Conservation (phyloP, 2,113 vertebrate genomes). For the Varanus salvator region DNA sequence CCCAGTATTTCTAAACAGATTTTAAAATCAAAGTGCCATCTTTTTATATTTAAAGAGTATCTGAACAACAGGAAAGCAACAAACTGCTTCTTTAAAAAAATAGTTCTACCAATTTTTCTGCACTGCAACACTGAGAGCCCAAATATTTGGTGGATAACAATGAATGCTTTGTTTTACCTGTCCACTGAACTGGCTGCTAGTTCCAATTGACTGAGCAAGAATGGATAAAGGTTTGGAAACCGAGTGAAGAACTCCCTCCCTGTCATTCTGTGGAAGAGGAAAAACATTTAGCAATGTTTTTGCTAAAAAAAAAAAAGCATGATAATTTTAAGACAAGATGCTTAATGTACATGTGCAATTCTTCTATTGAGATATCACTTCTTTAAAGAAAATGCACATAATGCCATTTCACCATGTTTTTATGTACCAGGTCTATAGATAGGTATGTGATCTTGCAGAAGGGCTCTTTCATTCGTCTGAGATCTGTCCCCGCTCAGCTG, state of each 20-base stretch:
- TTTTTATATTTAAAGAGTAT: background rate
- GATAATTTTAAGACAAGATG: background rate
- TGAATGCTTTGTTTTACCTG: slow-evolving; percentile 79
- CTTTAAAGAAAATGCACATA: background rate
- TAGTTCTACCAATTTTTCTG: background rate
- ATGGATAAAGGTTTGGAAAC: slow-evolving; percentile 92
- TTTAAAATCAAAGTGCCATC: background rate
- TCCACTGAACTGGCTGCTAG: slow-evolving; percentile 83
- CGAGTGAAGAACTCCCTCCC: slow-evolving; percentile 95
- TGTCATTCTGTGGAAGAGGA: slow-evolving; percentile 86
- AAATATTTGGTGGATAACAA: background rate
- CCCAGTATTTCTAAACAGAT: background rate
- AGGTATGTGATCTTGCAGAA: background rate
- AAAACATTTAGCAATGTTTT: slow-evolving; percentile 14
- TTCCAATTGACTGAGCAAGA: slow-evolving; percentile 91
- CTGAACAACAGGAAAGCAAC: background rate
- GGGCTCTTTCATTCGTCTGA: background rate
- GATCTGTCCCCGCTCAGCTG: background rate
- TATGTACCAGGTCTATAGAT: background rate
- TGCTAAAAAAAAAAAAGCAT: no score
- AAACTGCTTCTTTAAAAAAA: slow-evolving; percentile 3
- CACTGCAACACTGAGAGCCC: background rate
- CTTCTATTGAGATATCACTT: background rate
- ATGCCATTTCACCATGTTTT: background rate
- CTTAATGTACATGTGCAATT: background rate